Evolutionary conservation across 2,888 invertebrate species (phyloP), one percentile per base, ranked within the genome.

Genomic region (Hirtodrosophila trivittata): DNA sequence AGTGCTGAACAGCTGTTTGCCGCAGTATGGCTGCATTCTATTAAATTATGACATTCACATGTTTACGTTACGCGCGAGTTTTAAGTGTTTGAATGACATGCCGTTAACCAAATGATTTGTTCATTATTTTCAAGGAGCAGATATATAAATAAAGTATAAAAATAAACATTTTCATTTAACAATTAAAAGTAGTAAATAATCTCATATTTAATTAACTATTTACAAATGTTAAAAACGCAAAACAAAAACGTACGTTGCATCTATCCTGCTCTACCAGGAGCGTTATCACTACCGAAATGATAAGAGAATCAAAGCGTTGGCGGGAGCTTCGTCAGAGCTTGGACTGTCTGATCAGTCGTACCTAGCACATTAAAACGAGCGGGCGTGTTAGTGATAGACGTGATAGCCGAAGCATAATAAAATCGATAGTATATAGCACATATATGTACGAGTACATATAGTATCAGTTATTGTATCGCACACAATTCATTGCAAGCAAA

Each of bases 261-360:
- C 16, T 33, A 66, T 58, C 51, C 42, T 66, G 33, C 13, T 35
- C n/a, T 2, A 41, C 9, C 13, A n/a, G 18, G 12, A 26, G 13
- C 32, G 30, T 75, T 75, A 71, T 75, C 70, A 69, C 43, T 35
- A 37, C 30, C 12, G n/a, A 32, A 45, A 8, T 58, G 71, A 71
- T 71, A 71, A 71, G 47, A 38, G 18, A 39, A 51, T 54, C 14
- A 7, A 65, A 64, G 52, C 64, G 52, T 52, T 51, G 52, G 43
- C 13, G 64, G 51, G 25, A 54, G 63, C 69, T 52, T 56, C 51
- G 38, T 35, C 42, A 47, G 25, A 73, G 77, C 82, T 64, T 51
- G 64, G 51, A 39, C 30, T 77, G 37, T 30, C 10, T 43, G 75
- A 67, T 63, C 81, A 80, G 86, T 86, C 73, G 66, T 66, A 56